phyloP scores from a whole-genome alignment of 2,888 invertebrate species.

The Folsomia candida region DNA sequence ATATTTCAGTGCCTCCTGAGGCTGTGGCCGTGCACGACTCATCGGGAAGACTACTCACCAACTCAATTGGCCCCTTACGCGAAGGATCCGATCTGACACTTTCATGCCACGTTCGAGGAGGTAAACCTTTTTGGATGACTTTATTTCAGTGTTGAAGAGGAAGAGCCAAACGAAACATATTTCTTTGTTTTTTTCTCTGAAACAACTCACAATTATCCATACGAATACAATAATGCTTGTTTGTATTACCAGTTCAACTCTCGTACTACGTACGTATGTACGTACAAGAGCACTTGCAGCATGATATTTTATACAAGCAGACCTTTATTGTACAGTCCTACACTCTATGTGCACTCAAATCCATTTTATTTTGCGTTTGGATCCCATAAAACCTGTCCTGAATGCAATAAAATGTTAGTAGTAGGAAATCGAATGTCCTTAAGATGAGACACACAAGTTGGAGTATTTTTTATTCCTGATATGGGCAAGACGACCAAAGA shows the following conservation, averaged over 20 bases:
- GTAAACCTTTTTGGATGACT: slow-evolving; percentile 64
- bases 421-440: background rate
- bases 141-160: too few species aligned
- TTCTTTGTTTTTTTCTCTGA: background rate
- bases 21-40: slow-evolving; percentile 80
- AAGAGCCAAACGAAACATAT: background rate
- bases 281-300: too few species aligned
- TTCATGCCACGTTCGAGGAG: slow-evolving; percentile 82
- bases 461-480: background rate
- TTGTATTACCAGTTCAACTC: too few species aligned
- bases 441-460: background rate
- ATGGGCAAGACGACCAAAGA: background rate
- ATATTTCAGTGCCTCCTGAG: slow-evolving; percentile 78
- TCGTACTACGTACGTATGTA: too few species aligned
- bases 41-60: slow-evolving; percentile 78
- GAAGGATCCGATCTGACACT: slow-evolving; percentile 81
- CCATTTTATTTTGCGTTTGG: background rate
- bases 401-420: background rate
- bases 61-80: slow-evolving; percentile 77
- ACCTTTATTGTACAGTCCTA: background rate
- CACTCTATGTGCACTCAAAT: background rate
- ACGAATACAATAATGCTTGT: too few species aligned
- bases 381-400: background rate
- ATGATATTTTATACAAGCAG: too few species aligned
- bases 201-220: background rate